Evolutionary conservation across 1,140 invertebrate genomes (phyloP).

Genomic region (Nasonia giraulti): DNA sequence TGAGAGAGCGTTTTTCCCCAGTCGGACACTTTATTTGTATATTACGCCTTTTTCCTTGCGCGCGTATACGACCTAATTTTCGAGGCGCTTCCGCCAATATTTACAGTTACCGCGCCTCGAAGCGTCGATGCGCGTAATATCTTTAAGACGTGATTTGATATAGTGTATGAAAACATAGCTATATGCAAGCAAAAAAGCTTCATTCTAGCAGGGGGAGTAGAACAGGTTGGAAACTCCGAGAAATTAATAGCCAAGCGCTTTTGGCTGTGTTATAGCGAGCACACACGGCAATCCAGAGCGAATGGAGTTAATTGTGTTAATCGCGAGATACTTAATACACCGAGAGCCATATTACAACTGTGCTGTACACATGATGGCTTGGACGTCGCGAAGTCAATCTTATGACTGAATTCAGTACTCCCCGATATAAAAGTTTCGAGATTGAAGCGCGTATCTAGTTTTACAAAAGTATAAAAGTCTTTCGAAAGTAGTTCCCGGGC

Average conservation of each 20-base stretch:
- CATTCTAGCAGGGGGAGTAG: background rate
- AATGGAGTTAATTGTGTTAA: conserved; percentile 58
- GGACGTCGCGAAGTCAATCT: background rate
- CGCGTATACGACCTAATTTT: conserved; percentile 27
- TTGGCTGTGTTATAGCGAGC: background rate
- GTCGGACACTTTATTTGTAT: background rate
- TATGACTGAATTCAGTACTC: no score
- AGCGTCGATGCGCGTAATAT: conserved; percentile 7
- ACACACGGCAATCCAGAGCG: conserved; percentile 52
- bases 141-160: background rate
- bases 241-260: conserved; percentile 54
- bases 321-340: conserved; percentile 35
- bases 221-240: conserved; percentile 51
- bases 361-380: no score
- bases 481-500: no score
- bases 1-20: background rate
- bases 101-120: conserved; percentile 19
- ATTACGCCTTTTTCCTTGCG: background rate
- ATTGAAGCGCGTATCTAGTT: no score
- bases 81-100: conserved; percentile 5
- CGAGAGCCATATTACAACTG: background rate
- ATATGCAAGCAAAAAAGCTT: background rate
- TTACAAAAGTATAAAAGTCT: background rate
- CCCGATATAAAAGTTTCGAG: no score
- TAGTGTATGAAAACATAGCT: background rate